Evolutionary conservation across 1,140 invertebrate genomes (phyloP), one percentile per base, ranked within the genome.

Genomic region (Drosophila lini): DNA sequence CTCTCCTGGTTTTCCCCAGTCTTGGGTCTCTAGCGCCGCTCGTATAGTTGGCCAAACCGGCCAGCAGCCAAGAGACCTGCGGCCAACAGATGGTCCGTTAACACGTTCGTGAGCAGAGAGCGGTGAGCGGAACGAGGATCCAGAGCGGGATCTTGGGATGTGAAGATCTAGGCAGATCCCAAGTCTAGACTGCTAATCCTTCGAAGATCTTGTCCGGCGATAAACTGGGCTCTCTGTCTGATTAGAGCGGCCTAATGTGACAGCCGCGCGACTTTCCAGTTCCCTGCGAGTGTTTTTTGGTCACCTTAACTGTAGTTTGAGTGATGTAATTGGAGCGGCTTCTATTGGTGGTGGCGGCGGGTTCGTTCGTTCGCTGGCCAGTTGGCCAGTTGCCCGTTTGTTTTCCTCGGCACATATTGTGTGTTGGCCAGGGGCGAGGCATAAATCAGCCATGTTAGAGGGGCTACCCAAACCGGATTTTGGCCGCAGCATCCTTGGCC

Each of bases 261-360:
- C 81, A 88, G 83, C 38, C 80, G 76, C 86, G 80, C 80, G 83
- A 67, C 77, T 77, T 88, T 67, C 67, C 74, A 63, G 62, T 65
- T 77, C 50, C 61, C 74, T 56, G 74, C 6, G 42, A 61, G 74
- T 77, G 64, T 75, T 58, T 58, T 65, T 76, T 53, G 65, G 62
- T 47, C 65, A 57, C 59, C 57, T 74, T 81, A 75, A 86, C 82
- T 85, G 78, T 81, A 65, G 59, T 86, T 88, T 88, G 84, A 86
- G 71, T 86, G 83, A 86, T 86, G 84, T 89, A 86, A 89, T 89
- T 86, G 83, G 83, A 86, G 84, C 82, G 76, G 68, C 70, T 75
- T 74, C 70, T 71, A 74, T 70, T 59, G 36, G 53, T 58, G 19
- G 50, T 58, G 19, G 50, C 45, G 28, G 31, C 28, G 48, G 28